Evolutionary conservation across 1,140 invertebrate genomes (phyloP).

Genomic region (Penaeus chinensis): DNA sequence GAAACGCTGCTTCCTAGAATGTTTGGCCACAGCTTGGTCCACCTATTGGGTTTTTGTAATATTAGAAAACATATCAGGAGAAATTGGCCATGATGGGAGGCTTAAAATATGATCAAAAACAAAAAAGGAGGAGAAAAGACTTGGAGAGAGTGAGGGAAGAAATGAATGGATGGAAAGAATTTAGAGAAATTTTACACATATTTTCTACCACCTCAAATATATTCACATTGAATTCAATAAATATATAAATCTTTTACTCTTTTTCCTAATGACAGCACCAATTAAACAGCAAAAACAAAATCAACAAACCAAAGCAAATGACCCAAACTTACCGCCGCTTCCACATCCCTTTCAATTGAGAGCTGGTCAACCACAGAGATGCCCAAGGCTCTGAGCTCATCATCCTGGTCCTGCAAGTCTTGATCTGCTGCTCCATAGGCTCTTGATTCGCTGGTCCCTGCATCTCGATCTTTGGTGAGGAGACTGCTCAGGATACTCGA

Average conservation of each 20-base stretch:
- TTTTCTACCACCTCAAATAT: no score
- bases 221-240: no score
- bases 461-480: no score
- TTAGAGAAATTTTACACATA: no score
- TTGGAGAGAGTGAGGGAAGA: no score
- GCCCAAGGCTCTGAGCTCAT: conserved; percentile 50
- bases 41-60: conserved; percentile 7
- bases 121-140: no score
- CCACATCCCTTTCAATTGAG: conserved; percentile 52
- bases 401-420: conserved; percentile 43
- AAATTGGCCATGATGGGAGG: neutral
- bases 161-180: neutral
- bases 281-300: neutral
- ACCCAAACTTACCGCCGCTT: conserved; percentile 47
- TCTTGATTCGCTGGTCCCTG: no score
- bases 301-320: neutral
- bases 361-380: conserved; percentile 56
- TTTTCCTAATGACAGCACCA: neutral
- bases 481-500: no score
- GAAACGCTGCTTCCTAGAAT: conserved; percentile 32
- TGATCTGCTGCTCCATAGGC: neutral
- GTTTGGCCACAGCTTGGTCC: conserved; percentile 32
- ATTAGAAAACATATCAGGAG: neutral
- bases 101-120: neutral
- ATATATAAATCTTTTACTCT: no score